Base-by-base conservation (phyloP, 2,888 invertebrate species). In the Beris chalybata region DNA sequence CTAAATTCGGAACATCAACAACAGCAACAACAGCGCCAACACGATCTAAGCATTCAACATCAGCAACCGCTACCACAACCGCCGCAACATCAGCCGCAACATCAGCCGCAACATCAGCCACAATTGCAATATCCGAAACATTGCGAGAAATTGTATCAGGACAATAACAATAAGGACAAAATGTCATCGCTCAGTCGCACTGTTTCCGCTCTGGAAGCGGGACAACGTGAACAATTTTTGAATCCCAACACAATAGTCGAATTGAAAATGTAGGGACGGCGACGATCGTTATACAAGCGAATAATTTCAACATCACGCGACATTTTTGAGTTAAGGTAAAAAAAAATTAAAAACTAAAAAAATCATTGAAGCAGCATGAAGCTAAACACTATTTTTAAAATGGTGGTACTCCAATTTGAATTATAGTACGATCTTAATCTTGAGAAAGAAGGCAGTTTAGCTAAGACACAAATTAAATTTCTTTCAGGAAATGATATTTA, bases 181-280 rank as follows among this genome's bases (percentile, higher is more conserved):
- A 72, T 73, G 67, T 76, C 78, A 67, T 74, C 78, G 38, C 69
- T 81, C 67, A 78, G 79, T 66, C 79, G 79, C 55, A 77, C 81
- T 29, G 78, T 79, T 32, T 78, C 81, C 69, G 78, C 80, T 61
- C 73, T 79, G 67, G 81, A 81, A 38, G 56, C 78, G 43, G 76
- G 77, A 65, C 80, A 81, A 74, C 77, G 78, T 69, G 80, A 81
- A 70, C 80, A 81, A 74, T 81, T 81, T 75, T 75, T 80, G 65
- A 81, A 80, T 75, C 78, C 80, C 70, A 79, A 78, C 71, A 78
- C 79, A 74, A 80, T 81, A 70, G 77, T 80, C 72, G 81, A 81
- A 74, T 78, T 81, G 71, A 81, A 81, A 73, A 80, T 80, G 79
- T 80, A 79, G 50, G 32, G 30, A 13, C 22, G 30, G 30, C 43